Base-by-base conservation (phyloP, 1,140 invertebrate species). In the Bathynomus jamesi region DNA sequence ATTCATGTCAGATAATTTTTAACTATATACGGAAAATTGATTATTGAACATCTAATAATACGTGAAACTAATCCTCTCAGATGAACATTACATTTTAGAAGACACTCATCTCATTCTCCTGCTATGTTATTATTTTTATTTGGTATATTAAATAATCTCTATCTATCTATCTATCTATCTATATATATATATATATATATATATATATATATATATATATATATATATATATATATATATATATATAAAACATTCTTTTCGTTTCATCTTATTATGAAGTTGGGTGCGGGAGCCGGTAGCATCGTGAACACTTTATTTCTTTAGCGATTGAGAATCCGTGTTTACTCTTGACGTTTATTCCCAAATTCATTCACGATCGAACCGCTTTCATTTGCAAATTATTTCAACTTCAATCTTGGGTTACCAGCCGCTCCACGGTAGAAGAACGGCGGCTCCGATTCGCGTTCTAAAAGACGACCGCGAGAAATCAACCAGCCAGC, bases 331-430 rank as follows among this genome's bases (percentile, higher is more conserved):
- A 67, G 72, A 70, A 66, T 70, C 67, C 72, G 67, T 73, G 72
- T 73, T 73, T 73, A 73, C 72, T 65, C 64, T 70, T 25, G 46
- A 70, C 72, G 72, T 73, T 73, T 73, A 73, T 73, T 73, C 67
- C 60, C 72, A 73, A 73, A 73, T 73, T 68, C 72, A 73, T 73
- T 70, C 72, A 73, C 72, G 72, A 73, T 70, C 68, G 63, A 28
- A 10, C 68, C 72, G 72, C 72, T 73, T 73, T 73, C 72, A 73
- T 73, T 73, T 73, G 72, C 72, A 73, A 73, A 73, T 73, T 73
- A 73, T 73, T 73, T 73, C 72, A 67, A 67, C 72, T 73, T 73
- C 72, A 73, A 73, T 73, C 72, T 73, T 73, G 71, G 69, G 66
- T 69, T 32, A 68, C 67, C 68, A 65, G 67, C 66, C 70, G 72